Conservation (phyloP, 1,140 invertebrate genomes). For the Leptopilina boulardi region DNA sequence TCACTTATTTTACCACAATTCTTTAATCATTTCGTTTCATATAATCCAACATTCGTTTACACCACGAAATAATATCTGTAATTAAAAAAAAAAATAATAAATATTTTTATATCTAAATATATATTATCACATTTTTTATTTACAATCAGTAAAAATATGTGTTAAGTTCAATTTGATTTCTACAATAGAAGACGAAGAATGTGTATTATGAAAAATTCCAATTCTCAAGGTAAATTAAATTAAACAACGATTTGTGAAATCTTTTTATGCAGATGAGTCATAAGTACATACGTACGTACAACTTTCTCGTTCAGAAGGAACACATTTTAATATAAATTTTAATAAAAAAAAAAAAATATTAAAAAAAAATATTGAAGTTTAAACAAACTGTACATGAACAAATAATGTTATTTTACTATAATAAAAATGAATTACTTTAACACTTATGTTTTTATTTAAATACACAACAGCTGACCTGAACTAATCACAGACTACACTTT, state of each 20-base stretch:
- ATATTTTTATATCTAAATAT: not conserved
- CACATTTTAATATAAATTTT: not conserved
- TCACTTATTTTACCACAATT: not conserved
- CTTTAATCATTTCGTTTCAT: not conserved
- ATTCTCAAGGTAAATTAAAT: constrained; percentile 17
- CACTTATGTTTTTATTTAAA: not conserved
- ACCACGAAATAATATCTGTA: not conserved
- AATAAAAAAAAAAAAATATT: no score
- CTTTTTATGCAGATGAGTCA: constrained; percentile 31
- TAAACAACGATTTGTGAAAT: constrained; percentile 29
- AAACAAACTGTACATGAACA: not conserved
- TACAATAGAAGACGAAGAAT: not conserved
- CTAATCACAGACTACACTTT: not conserved
- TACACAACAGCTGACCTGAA: constrained; percentile 9
- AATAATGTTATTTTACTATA: not conserved
- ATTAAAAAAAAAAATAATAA: not conserved
- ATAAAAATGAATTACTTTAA: not conserved
- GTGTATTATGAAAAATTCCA: not conserved
- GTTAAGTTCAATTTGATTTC: not conserved
- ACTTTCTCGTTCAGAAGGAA: constrained; percentile 19
- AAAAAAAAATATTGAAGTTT: no score
- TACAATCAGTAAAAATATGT: no score
- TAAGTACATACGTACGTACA: not conserved
- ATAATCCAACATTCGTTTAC: not conserved
- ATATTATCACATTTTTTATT: not conserved